These are phyloP conservation scores for Cetoscarus ocellatus DNA, from an alignment of 2,797 vertebrate species.

Conservation along the genomic window DNA sequence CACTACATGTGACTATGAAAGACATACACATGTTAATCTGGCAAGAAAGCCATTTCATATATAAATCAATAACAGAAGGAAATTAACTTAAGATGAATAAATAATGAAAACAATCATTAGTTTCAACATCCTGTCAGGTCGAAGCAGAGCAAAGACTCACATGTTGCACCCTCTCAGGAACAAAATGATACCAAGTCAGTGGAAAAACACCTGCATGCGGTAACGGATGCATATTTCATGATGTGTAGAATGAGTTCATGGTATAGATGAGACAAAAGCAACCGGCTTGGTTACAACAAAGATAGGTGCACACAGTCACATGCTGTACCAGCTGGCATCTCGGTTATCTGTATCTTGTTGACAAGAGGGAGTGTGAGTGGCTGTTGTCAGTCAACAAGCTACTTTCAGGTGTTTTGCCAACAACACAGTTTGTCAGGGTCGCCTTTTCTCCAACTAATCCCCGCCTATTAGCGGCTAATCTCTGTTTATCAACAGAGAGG, in stretches of 20 bases:
- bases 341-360: conserved; percentile 53
- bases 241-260: conserved; percentile 41
- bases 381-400: conserved; percentile 62
- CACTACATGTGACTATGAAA: too few relatives aligned
- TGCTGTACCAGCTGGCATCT: conserved; percentile 38
- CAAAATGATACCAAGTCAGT: conserved; percentile 18
- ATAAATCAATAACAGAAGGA: neutral
- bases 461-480: conserved; percentile 75
- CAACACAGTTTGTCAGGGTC: conserved; percentile 51
- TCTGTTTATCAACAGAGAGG: conserved; percentile 63
- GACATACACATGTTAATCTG: neutral
- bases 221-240: conserved; percentile 68
- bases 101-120: neutral
- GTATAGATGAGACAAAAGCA: conserved; percentile 52
- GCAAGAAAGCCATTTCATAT: neutral
- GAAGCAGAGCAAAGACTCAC: neutral
- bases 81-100: neutral
- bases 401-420: conserved; percentile 65
- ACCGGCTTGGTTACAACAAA: conserved; percentile 57
- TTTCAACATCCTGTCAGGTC: neutral
- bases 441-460: conserved; percentile 68
- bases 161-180: neutral
- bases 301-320: conserved; percentile 3
- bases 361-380: conserved; percentile 34
- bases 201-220: conserved; percentile 55